Conservation (phyloP, 1,140 invertebrate genomes). For the Brevipalpus yothersi region DNA sequence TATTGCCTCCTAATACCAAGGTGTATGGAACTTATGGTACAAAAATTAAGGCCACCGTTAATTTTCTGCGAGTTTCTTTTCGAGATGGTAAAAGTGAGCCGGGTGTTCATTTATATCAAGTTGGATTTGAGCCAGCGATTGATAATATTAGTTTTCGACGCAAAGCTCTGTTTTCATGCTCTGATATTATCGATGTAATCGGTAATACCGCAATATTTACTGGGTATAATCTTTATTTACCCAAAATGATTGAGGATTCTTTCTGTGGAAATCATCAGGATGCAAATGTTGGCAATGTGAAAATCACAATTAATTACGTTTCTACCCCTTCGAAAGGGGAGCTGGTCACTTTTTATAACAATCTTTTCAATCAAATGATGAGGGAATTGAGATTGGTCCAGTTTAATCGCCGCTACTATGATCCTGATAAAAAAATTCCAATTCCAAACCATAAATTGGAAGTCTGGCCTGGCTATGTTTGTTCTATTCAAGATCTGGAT, state of each 20-base stretch:
- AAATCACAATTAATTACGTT: neutral
- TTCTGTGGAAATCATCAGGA: neutral
- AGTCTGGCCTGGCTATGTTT: conserved; percentile 23
- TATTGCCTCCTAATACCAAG: neutral
- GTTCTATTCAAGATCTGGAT: conserved; percentile 55
- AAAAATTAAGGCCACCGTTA: conserved; percentile 30
- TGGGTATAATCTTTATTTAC: neutral
- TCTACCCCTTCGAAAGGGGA: neutral
- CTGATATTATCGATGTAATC: neutral
- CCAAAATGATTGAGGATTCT: neutral
- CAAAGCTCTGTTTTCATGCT: conserved; percentile 1
- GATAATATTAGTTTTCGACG: conserved; percentile 35
- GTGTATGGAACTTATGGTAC: conserved; percentile 21
- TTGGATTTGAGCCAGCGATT: conserved; percentile 45
- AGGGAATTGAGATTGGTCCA: neutral
- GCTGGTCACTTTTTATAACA: conserved; percentile 1
- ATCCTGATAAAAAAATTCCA: neutral
- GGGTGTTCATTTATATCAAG: conserved; percentile 52
- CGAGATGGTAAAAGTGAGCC: conserved; percentile 34
- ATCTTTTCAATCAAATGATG: neutral
- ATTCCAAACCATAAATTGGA: conserved; percentile 1
- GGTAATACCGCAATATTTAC: neutral
- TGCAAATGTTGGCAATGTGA: neutral
- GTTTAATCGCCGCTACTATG: conserved; percentile 1
- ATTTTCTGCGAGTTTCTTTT: conserved; percentile 38